Conservation (phyloP, 92 coral and sea anemone species). For the Porites divaricata region DNA sequence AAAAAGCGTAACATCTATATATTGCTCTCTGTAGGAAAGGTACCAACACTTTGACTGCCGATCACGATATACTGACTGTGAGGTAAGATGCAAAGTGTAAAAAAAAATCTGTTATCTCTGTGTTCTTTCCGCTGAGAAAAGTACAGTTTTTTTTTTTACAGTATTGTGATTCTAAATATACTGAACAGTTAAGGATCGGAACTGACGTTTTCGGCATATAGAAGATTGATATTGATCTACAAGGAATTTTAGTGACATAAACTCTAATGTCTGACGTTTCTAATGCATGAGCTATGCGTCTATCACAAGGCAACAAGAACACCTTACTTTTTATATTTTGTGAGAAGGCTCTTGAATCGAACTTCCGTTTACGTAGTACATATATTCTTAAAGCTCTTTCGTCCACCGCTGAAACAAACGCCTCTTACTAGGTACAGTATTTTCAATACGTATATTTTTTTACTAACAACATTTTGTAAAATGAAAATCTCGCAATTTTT, state of each 20-base stretch:
- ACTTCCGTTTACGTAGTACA: neutral
- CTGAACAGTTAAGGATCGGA: neutral
- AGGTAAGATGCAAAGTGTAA: no score
- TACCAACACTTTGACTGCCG: no score
- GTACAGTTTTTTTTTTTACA: neutral
- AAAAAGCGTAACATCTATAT: no score
- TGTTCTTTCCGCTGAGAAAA: neutral
- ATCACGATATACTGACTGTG: no score
- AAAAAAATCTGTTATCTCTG: no score
- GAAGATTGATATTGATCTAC: conserved; percentile 11
- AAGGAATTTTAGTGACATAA: conserved; percentile 7
- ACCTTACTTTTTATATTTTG: no score
- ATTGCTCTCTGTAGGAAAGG: no score
- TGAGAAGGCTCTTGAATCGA: neutral
- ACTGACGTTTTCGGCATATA: neutral
- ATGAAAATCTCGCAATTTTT: neutral
- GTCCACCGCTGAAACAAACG: neutral
- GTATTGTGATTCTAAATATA: no score
- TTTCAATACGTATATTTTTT: no score
- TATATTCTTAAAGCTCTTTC: neutral
- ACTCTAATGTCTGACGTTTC: neutral
- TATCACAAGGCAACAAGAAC: neutral
- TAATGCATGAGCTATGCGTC: neutral
- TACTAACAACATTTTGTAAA: neutral
- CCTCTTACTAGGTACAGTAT: no score